phyloP scores from a whole-genome alignment of 2,888 invertebrate genomes.

The Euplexia lucipara region DNA sequence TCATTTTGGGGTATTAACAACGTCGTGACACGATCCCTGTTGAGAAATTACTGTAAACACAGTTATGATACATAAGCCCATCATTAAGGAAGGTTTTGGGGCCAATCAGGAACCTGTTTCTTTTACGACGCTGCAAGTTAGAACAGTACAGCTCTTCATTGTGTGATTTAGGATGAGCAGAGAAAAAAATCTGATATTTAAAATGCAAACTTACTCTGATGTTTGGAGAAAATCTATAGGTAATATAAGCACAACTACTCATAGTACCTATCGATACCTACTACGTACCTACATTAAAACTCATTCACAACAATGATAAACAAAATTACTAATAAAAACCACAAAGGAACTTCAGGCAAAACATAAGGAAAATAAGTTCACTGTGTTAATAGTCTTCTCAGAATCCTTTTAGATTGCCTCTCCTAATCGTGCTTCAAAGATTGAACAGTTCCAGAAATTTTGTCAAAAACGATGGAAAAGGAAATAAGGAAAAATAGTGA shows the following conservation, averaged over 20 bases:
- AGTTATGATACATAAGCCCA: constrained; percentile 62
- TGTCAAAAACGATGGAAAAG: background rate
- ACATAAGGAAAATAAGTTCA: constrained; percentile 63
- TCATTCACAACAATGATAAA: constrained; percentile 48
- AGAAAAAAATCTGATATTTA: no score
- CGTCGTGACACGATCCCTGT: constrained; percentile 68
- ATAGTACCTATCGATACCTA: background rate
- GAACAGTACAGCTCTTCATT: constrained; percentile 26
- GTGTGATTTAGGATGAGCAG: constrained; percentile 2
- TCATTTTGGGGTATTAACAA: constrained; percentile 64
- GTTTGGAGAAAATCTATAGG: no score
- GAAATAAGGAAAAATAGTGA: constrained; percentile 40
- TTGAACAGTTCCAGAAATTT: constrained; percentile 49
- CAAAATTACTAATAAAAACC: constrained; percentile 57
- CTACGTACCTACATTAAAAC: constrained; percentile 4
- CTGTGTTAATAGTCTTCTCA: constrained; percentile 64
- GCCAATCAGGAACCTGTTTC: constrained; percentile 74
- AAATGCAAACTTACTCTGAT: no score
- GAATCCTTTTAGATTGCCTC: constrained; percentile 54
- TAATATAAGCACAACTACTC: no score
- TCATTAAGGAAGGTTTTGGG: constrained; percentile 66
- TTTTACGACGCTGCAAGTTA: constrained; percentile 59
- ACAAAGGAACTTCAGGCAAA: constrained; percentile 59
- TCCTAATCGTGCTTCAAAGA: constrained; percentile 45
- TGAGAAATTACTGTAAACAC: constrained; percentile 67